phyloP scores from a whole-genome alignment of 2,113 vertebrate genomes.

The Lipotes vexillifer region DNA sequence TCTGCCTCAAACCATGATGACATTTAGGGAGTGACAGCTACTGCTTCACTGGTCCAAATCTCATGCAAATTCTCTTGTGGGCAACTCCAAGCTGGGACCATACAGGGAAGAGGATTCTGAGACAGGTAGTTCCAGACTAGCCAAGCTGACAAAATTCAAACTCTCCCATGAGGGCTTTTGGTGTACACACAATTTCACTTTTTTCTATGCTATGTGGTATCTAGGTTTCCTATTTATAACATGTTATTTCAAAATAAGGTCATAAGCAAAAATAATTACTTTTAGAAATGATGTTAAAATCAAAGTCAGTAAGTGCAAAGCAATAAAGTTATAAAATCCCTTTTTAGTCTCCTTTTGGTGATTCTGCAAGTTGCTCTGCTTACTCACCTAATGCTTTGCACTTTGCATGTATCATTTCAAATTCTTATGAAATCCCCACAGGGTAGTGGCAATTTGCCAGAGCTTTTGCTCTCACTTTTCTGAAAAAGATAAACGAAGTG shows the following conservation, averaged over 20 bases:
- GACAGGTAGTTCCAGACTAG: background rate
- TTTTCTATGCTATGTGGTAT: background rate
- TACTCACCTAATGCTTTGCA: background rate
- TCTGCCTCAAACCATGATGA: background rate
- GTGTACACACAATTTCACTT: background rate
- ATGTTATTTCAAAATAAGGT: background rate
- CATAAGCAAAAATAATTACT: background rate
- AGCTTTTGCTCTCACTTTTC: background rate
- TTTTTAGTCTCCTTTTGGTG: background rate
- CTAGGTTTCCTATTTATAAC: background rate
- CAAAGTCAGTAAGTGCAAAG: background rate
- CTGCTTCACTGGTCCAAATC: background rate
- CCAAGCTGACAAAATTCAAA: background rate
- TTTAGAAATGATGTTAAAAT: background rate
- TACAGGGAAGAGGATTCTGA: background rate
- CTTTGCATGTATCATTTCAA: slow-evolving; percentile 4
- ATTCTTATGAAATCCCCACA: background rate
- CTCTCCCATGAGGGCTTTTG: background rate
- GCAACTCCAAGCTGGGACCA: background rate
- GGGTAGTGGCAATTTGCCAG: background rate
- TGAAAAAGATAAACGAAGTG: background rate
- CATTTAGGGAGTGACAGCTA: background rate
- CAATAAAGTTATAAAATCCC: background rate
- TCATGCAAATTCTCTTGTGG: background rate
- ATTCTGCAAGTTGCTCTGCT: background rate